Conservation (phyloP, 53 echinoderm and acorn worm species). For the Echinarachnius parma region DNA sequence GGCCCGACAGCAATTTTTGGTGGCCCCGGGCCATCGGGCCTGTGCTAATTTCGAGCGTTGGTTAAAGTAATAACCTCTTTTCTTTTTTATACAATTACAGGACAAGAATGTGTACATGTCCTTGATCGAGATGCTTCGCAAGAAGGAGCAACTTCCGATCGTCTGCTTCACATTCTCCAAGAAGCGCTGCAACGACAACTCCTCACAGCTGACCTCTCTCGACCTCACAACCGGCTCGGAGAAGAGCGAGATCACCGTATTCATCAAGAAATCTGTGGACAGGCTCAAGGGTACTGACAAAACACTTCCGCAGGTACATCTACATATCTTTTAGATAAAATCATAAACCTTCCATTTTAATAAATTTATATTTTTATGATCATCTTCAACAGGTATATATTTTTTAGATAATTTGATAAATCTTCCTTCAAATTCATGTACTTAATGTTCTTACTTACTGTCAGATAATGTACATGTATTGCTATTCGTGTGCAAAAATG, state of each 20-base stretch:
- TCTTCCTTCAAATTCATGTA: neutral
- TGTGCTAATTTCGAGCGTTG: neutral
- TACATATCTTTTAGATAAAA: neutral
- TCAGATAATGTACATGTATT: too few species aligned
- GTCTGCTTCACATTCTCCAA: slow-evolving; percentile 98
- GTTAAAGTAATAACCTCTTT: too few species aligned
- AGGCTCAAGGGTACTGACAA: slow-evolving; percentile 79
- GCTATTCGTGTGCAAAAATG: too few species aligned
- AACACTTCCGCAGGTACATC: slow-evolving; percentile 85
- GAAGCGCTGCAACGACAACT: slow-evolving; percentile 93
- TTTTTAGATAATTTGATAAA: neutral
- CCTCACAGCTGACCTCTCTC: slow-evolving; percentile 62
- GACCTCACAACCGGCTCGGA: slow-evolving; percentile 86
- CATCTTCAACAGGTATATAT: neutral
- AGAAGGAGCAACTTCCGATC: slow-evolving; percentile 89
- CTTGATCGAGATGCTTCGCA: slow-evolving; percentile 80
- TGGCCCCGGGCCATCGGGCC: neutral
- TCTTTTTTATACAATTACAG: slow-evolving; percentile 43
- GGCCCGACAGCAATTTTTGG: neutral
- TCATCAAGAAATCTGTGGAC: slow-evolving; percentile 79
- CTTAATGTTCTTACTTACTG: too few species aligned
- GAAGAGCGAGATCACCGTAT: slow-evolving; percentile 91
- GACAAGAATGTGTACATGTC: slow-evolving; percentile 91
- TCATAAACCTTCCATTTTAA: neutral
- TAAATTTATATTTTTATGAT: neutral